phyloP scores from a whole-genome alignment of 2,113 vertebrate species.

The Phyllostomus discolor region DNA sequence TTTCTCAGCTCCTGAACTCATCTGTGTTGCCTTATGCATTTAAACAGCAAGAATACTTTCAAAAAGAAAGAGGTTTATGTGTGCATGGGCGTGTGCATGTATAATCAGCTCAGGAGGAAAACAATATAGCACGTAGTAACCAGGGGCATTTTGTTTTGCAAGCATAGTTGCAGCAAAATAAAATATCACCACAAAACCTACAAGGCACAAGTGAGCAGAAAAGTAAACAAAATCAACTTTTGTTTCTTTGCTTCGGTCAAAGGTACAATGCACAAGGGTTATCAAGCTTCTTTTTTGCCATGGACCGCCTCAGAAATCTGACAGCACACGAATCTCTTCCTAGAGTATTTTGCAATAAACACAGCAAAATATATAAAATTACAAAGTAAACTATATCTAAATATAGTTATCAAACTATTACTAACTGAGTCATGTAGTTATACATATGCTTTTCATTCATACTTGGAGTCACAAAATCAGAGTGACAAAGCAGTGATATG shows the following conservation, averaged over 20 bases:
- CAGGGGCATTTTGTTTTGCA: neutral
- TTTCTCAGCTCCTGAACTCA: neutral
- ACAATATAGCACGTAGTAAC: neutral
- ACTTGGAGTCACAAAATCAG: neutral
- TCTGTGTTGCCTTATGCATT: neutral
- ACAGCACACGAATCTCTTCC: neutral
- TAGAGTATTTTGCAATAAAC: neutral
- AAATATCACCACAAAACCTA: neutral
- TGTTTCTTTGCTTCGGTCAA: slow-evolving; percentile 8
- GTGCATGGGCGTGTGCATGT: neutral
- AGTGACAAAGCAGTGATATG: neutral
- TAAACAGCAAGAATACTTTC: neutral
- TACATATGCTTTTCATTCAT: neutral
- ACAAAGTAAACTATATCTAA: neutral
- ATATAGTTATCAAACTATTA: neutral
- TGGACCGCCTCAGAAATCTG: neutral
- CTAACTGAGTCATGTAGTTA: neutral
- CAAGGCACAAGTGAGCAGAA: neutral
- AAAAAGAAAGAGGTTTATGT: neutral
- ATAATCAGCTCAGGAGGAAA: neutral
- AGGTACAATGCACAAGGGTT: neutral
- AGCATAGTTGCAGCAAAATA: slow-evolving; percentile 8
- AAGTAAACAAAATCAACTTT: neutral
- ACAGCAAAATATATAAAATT: neutral
- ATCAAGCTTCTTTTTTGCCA: neutral